Percentiles rank a stretch among this genome's conserved stretches.
These are phyloP conservation scores for Protosalanx chinensis DNA, from an alignment of 2,797 vertebrate species.

Conservation along the genomic window DNA sequence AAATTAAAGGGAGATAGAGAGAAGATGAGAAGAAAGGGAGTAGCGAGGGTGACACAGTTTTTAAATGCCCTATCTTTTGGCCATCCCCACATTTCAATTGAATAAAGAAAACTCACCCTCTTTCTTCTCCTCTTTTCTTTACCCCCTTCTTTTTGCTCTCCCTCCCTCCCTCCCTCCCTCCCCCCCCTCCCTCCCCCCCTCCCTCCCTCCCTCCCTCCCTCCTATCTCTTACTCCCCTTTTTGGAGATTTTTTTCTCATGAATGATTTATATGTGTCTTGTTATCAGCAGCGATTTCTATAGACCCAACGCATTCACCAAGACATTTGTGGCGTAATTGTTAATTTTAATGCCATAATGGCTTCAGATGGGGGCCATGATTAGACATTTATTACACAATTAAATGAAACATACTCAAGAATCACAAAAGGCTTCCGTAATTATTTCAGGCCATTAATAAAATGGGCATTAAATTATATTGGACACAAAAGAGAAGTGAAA, in stretches of 20 bases:
- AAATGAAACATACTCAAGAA: slow-evolving; percentile 99
- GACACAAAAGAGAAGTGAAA: slow-evolving; percentile 99
- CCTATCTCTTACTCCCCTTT: slow-evolving; percentile 74
- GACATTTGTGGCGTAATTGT: slow-evolving; percentile 99
- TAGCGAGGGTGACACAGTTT: slow-evolving; percentile 79
- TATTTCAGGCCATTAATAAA: slow-evolving; percentile 99
- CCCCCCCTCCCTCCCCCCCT: slow-evolving; percentile 44
- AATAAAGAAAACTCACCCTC: slow-evolving; percentile 85
- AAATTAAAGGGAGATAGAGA: slow-evolving; percentile 85
- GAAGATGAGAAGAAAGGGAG: slow-evolving; percentile 69
- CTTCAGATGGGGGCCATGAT: slow-evolving; percentile 99
- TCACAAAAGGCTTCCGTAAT: slow-evolving; percentile 99
- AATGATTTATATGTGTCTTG: slow-evolving; percentile 99
- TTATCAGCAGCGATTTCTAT: slow-evolving; percentile 99
- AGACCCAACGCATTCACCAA: slow-evolving; percentile 94
- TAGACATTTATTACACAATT: slow-evolving; percentile 99
- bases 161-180: slow-evolving; percentile 67
- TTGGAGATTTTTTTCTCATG: slow-evolving; percentile 87
- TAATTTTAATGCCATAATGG: slow-evolving; percentile 99
- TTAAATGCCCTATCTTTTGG: slow-evolving; percentile 90
- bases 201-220: slow-evolving; percentile 66
- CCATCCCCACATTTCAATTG: slow-evolving; percentile 95
- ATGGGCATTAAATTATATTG: slow-evolving; percentile 99
- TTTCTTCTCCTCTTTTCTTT: slow-evolving; percentile 76
- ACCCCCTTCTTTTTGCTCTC: slow-evolving; percentile 63